Percentiles rank a stretch among this genome's conserved stretches.
Evolutionary conservation across 2,888 invertebrate genomes (phyloP).

Genomic region (Smittia sp.): DNA sequence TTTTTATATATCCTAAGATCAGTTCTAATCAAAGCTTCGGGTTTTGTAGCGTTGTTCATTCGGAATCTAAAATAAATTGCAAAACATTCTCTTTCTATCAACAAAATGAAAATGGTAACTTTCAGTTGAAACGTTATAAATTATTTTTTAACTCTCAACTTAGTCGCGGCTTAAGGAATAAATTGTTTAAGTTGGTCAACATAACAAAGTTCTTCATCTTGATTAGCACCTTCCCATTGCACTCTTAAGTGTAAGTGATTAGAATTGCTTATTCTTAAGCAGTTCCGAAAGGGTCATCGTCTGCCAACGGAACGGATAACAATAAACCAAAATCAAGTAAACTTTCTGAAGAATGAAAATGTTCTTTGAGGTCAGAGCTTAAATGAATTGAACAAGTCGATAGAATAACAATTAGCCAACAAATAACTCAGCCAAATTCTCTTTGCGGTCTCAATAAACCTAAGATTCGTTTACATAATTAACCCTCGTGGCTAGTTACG

Average conservation of each 20-base stretch:
- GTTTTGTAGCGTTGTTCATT: conserved; percentile 7
- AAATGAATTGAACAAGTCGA: background rate
- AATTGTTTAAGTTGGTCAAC: background rate
- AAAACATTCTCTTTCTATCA: no score
- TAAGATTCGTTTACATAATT: conserved; percentile 2
- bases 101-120: background rate
- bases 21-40: conserved; percentile 38
- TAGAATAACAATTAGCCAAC: conserved; percentile 40
- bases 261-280: no score
- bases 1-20: conserved; percentile 34
- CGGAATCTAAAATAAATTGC: no score
- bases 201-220: background rate
- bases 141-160: no score
- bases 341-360: background rate
- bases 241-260: background rate
- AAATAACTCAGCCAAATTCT: conserved; percentile 9
- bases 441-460: background rate
- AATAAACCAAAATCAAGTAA: no score
- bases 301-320: background rate
- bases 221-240: background rate
- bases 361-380: background rate
- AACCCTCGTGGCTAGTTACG: background rate
- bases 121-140: background rate
- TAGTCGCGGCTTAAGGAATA: no score
- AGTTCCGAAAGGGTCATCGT: background rate